Percentiles rank a stretch among this genome's conserved stretches.
phyloP scores from a whole-genome alignment of 1,140 invertebrate genomes.

The Pentalonia nigronervosa region DNA sequence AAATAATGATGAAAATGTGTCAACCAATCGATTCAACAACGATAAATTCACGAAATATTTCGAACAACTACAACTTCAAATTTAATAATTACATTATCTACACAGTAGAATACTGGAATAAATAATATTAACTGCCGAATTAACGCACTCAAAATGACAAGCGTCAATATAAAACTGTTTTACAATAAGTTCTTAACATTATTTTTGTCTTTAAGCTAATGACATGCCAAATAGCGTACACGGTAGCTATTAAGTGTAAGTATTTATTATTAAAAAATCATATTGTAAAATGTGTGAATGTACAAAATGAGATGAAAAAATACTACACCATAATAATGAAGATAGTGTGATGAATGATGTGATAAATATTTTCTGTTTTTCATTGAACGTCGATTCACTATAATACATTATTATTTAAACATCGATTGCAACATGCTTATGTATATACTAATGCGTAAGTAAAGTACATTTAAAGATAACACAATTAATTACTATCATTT shows the following conservation, averaged over 20 bases:
- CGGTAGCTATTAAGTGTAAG: not conserved
- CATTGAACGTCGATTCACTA: not conserved
- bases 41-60: no score
- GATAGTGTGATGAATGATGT: not conserved
- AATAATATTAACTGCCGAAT: no score
- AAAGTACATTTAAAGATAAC: not conserved
- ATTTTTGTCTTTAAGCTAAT: not conserved
- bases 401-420: not conserved
- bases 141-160: not conserved
- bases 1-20: not conserved
- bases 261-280: not conserved
- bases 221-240: no score
- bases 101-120: not conserved
- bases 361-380: not conserved
- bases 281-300: no score
- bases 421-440: not conserved
- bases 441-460: not conserved
- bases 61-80: no score
- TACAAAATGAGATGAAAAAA: not conserved
- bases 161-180: not conserved
- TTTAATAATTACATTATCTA: no score
- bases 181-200: not conserved
- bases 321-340: no score
- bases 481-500: constrained; percentile 17
- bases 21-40: no score